Evolutionary conservation across 1,140 invertebrate species (phyloP).

Genomic region (Nomia melanderi): DNA sequence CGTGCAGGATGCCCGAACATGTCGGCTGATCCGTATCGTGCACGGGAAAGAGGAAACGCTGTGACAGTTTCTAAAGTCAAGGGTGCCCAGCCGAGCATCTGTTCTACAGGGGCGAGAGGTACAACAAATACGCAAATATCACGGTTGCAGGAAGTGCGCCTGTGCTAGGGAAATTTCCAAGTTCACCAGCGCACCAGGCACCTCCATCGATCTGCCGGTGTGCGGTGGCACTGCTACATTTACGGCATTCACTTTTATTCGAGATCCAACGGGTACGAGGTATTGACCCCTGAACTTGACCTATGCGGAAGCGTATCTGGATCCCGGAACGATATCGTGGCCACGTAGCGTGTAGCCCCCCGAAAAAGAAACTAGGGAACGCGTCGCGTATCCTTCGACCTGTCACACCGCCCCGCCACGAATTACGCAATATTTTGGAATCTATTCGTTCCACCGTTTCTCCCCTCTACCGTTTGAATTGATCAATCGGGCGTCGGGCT

Average conservation of each 20-base stretch:
- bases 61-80: no score
- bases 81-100: no score
- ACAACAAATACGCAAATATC: slow-evolving; percentile 24
- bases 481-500: no score
- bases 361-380: neutral
- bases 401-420: neutral
- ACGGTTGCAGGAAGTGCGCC: slow-evolving; percentile 60
- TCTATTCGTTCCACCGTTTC: neutral
- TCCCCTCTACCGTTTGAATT: neutral
- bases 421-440: slow-evolving; percentile 19
- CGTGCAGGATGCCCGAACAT: no score
- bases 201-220: slow-evolving; percentile 65
- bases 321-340: slow-evolving; percentile 2
- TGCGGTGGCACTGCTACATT: slow-evolving; percentile 54
- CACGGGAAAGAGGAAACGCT: no score
- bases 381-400: neutral
- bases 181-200: slow-evolving; percentile 62
- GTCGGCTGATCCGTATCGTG: no score
- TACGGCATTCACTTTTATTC: slow-evolving; percentile 66
- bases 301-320: slow-evolving; percentile 45
- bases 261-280: slow-evolving; percentile 48
- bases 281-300: slow-evolving; percentile 68
- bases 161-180: slow-evolving; percentile 68
- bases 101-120: neutral
- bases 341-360: no score